Base-by-base conservation (phyloP, 1,140 invertebrate genomes). In the Arion vulgaris region DNA sequence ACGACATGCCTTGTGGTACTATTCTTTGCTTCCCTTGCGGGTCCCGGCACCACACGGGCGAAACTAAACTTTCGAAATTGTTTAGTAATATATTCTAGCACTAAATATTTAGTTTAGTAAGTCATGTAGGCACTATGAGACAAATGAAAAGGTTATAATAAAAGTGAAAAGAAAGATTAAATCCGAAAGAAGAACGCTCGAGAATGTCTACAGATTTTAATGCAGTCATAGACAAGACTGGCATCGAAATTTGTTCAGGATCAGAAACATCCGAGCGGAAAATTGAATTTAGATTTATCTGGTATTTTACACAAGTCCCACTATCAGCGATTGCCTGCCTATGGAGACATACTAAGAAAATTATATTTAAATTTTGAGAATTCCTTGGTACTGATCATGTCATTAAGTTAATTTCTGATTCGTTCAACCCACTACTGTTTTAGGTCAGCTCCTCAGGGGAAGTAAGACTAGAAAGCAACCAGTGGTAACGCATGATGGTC, bases 271-370 rank as follows among this genome's bases (percentile, higher is more conserved):
- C 28, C 62, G 28, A 32, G 62, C 62, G 62, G 62, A 66, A 66
- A 66, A 66, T 66, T 66, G 62, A 57, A 66, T 66, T 66, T 66
- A 66, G 62, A 66, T 66, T 66, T 66, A 32, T 66, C 62, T 34
- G 5, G 28, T 28, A 32, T 66, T 66, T 34, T 66, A 66, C 28
- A 66, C 62, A 2, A 7, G 19, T 34, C 17, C 62, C 32, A 28
- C 62, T 1, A 66, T n/a, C 62, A 66, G 62, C 7, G 62, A 17
- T 32, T 66, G n/a, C 26, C 11, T 28, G 53, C 17, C 62, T 66
- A 2, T 34, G 28, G 62, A 66, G n/a, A 66, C n/a, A 66, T 32
- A 32, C 62, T 32, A 28, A 23, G 62, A 34, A 34, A 66, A 66
- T 66, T 66, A 66, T 66, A 66, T 66, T 66, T 66, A 66, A 66